Base-by-base conservation (phyloP, 2,113 vertebrate genomes). In the Lophura nycthemera region DNA sequence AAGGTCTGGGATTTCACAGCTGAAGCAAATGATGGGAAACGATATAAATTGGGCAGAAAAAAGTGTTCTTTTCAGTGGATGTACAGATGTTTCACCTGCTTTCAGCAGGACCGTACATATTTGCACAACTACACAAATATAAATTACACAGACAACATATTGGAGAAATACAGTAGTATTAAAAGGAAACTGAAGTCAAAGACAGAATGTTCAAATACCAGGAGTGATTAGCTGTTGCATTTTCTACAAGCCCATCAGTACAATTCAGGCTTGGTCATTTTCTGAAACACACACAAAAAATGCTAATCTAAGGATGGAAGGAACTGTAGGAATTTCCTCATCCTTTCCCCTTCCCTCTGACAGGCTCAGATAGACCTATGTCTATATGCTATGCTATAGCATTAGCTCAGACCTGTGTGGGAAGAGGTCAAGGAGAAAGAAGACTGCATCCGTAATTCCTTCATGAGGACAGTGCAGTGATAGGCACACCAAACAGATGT, bases 391-490 rank as follows among this genome's bases (percentile, higher is more conserved):
- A 36, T 36, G 36, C 36, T 36, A 36, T 45, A 34, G 4, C 1
- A 8, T 27, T 13, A 86, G 29, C 52, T 60, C 40, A 48, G 54
- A 52, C 3, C 66, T 48, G 5, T 1, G 2, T 14, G n/a, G 2
- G 17, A 29, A 52, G 19, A 71, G n/a, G 52, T 38, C 42, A 52
- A 48, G 70, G n/a, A 61, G 6, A 12, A 66, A 61, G 27, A 57
- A 24, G 17, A 86, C 8, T 7, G 52, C 21, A 43, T 21, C n/a
- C 18, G 18, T 50, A 42, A 57, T 5, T 22, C 36, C 25, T 63
- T 76, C 7, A 15, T 2, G 10, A 48, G 52, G 20, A 0, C 2
- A 48, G 12, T 27, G 14, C 11, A 11, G 18, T 21, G 29, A 47
- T 38, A 70, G 63, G 43, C 38, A 60, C 30, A 32, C 48, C 43